phyloP scores from a whole-genome alignment of 2,797 vertebrate species.

The Nothura maculosa region DNA sequence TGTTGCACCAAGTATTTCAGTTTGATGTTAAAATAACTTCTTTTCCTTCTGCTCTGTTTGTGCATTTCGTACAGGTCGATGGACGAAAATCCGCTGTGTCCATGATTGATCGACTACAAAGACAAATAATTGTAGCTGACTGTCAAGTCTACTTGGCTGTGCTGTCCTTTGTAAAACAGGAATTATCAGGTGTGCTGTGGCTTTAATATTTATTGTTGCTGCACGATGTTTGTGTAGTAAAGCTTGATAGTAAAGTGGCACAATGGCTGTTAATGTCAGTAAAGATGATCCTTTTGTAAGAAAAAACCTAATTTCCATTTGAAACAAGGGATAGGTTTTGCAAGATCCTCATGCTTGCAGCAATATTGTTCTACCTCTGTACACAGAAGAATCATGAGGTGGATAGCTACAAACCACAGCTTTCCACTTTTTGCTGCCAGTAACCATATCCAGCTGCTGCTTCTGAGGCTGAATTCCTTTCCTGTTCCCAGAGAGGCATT shows the following conservation, averaged over 20 bases:
- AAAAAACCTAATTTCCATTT: not conserved
- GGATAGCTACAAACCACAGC: not conserved
- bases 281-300: not conserved
- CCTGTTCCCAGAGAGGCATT: fast-evolving
- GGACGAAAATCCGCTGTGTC: slow-evolving; percentile 88
- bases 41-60: slow-evolving; percentile 1
- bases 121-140: slow-evolving; percentile 98
- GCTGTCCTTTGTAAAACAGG: slow-evolving; percentile 97
- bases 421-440: not conserved
- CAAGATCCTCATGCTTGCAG: not conserved
- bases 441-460: not conserved
- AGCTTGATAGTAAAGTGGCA: not conserved
- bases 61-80: slow-evolving; percentile 84
- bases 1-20: not conserved
- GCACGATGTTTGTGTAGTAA: not conserved
- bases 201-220: not conserved
- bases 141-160: slow-evolving; percentile 98
- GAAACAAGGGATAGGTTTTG: not conserved
- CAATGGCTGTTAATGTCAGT: not conserved
- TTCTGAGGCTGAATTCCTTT: not conserved
- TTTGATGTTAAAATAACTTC: not conserved
- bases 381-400: not conserved
- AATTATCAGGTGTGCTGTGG: slow-evolving; percentile 89
- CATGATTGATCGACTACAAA: slow-evolving; percentile 93
- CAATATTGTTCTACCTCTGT: not conserved